A percentile compares a stretch with the other conserved stretches of the same genome.
phyloP scores from a whole-genome alignment of 2,888 invertebrate species.

The Germaria angustata region DNA sequence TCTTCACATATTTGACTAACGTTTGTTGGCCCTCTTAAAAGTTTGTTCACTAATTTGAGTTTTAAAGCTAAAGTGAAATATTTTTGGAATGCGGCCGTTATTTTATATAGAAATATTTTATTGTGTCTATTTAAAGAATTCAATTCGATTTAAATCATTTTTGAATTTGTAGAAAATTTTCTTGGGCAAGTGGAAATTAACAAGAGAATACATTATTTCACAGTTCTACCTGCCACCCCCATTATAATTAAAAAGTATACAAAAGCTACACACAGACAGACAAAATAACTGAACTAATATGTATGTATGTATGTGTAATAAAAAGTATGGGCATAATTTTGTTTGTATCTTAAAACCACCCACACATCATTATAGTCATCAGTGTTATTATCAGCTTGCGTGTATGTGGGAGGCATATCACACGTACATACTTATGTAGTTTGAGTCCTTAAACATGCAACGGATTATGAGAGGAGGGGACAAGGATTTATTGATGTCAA shows the following conservation, averaged over 20 bases:
- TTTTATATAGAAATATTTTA: too few relatives aligned
- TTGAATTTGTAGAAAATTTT: neutral
- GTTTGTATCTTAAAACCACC: conserved; percentile 1
- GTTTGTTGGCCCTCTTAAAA: too few relatives aligned
- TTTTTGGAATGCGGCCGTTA: too few relatives aligned
- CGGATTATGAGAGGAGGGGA: neutral
- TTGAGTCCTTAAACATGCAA: neutral
- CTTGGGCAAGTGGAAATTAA: neutral
- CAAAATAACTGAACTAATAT: conserved; percentile 9
- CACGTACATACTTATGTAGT: neutral
- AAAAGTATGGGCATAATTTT: conserved; percentile 10
- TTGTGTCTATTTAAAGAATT: too few relatives aligned
- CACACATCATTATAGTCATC: neutral
- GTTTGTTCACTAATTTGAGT: too few relatives aligned
- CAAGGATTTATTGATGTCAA: conserved; percentile 36
- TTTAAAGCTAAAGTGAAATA: too few relatives aligned
- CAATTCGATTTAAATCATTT: too few relatives aligned
- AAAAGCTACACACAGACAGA: neutral
- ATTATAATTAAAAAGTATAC: neutral
- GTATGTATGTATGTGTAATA: neutral
- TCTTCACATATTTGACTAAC: too few relatives aligned
- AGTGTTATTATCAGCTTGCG: neutral
- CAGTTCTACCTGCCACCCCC: too few relatives aligned
- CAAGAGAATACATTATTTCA: neutral
- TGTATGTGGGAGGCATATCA: neutral